Conservation (phyloP, 2,888 invertebrate genomes). For the Caprella mutica region DNA sequence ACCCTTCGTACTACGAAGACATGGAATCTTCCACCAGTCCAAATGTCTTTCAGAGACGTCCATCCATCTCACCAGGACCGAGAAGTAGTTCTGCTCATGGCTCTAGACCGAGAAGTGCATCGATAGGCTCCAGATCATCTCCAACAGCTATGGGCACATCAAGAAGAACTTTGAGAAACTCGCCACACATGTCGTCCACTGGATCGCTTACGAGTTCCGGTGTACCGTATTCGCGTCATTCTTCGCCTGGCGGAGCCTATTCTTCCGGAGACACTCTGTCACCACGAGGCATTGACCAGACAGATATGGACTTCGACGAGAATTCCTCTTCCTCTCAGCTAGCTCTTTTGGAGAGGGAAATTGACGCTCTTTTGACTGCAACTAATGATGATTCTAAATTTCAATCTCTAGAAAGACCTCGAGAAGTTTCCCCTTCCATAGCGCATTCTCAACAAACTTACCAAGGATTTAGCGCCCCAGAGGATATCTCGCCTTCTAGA, state of each 20-base stretch:
- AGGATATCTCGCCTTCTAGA: not conserved
- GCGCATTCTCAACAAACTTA: not conserved
- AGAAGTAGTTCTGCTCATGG: conserved; percentile 11
- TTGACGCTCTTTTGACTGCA: conserved; percentile 29
- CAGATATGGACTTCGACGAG: conserved; percentile 6
- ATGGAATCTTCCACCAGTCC: conserved; percentile 22
- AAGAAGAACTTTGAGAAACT: conserved; percentile 22
- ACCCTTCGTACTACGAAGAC: conserved; percentile 19
- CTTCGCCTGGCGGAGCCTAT: conserved; percentile 20
- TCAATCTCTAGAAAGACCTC: not conserved
- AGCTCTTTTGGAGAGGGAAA: conserved; percentile 26
- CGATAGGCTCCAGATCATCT: conserved; percentile 27
- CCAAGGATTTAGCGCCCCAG: not conserved
- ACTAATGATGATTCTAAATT: not conserved
- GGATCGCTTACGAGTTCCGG: conserved; percentile 26
- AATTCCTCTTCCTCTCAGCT: conserved; percentile 12
- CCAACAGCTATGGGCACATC: conserved; percentile 21
- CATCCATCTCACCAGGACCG: conserved; percentile 20
- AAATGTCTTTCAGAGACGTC: conserved; percentile 16
- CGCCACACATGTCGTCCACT: conserved; percentile 22
- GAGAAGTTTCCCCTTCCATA: not conserved
- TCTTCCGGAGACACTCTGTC: conserved; percentile 18
- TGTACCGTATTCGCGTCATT: conserved; percentile 24
- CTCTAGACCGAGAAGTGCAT: conserved; percentile 26
- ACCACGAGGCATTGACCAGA: conserved; percentile 17